Base-by-base conservation (phyloP, 2,797 vertebrate species). In the Eupleurogrammus muticus region DNA sequence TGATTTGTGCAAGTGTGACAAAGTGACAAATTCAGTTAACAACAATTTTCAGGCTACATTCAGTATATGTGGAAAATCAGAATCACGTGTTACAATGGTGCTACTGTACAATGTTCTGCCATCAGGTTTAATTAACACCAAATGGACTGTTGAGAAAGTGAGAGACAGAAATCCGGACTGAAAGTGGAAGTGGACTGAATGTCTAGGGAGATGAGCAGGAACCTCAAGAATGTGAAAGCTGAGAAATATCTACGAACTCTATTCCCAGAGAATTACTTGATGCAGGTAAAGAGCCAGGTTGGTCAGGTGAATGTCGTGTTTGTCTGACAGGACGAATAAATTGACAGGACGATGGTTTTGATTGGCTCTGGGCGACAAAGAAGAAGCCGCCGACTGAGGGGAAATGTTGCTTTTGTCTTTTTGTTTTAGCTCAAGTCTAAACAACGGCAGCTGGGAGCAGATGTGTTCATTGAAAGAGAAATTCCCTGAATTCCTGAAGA, bases 381-480 rank as follows among this genome's bases (percentile, higher is more conserved):
- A 48, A 24, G 1, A 10, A 59, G 40, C 36, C 24, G 42, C 62
- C 14, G 23, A 56, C n/a, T 13, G 1, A 19, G 42, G 74, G 86
- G 86, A 92, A 85, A 78, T 3, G 23, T 34, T 0, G 11, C 67
- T 73, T n/a, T 77, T 77, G 64, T 68, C 42, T 66, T 70, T 82
- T 82, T 84, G 77, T 86, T 73, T 82, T 58, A 65, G 40, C 66
- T 82, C 21, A 77, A 87, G 78, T 77, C 66, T 79, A 71, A 87
- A 89, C 77, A 86, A 24, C 61, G 67, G 79, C 47, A 32, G 35
- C 51, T 56, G 55, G 70, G 57, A 24, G 35, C 5, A 34, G 71
- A 24, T 1, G 49, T 51, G 54, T 66, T 47, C 59, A 35, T 58
- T 57, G 66, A 70, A 56, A 11, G 21, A 20, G 24, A 34, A 44